phyloP scores from a whole-genome alignment of 2,113 vertebrate genomes.

The Danionella cerebrum region DNA sequence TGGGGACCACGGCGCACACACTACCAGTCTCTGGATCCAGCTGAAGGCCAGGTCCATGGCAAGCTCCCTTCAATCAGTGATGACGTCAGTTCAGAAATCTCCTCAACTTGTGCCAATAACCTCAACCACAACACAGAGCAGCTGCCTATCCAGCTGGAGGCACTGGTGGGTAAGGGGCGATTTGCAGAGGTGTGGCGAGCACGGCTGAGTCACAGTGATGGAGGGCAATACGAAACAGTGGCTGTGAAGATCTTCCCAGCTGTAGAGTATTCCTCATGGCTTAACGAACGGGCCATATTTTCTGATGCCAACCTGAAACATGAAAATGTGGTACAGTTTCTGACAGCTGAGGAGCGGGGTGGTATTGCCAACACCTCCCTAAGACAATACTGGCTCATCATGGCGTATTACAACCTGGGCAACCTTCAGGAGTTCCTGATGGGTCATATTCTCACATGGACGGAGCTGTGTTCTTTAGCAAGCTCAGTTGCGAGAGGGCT shows the following conservation, averaged over 20 bases:
- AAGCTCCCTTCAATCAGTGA: conserved; percentile 48
- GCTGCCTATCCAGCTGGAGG: conserved; percentile 77
- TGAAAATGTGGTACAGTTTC: conserved; percentile 74
- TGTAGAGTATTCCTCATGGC: conserved; percentile 77
- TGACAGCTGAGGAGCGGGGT: conserved; percentile 69
- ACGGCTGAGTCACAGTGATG: conserved; percentile 62
- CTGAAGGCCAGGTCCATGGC: conserved; percentile 42
- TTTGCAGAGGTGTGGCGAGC: conserved; percentile 81
- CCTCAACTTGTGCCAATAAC: conserved; percentile 45
- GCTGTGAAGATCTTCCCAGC: conserved; percentile 83
- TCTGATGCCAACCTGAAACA: conserved; percentile 73
- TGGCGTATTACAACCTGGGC: conserved; percentile 77
- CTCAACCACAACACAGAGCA: conserved; percentile 55
- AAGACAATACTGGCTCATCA: conserved; percentile 81
- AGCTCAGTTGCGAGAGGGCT: conserved; percentile 72
- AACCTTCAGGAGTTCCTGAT: conserved; percentile 82
- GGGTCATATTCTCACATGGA: conserved; percentile 72
- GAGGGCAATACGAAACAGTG: conserved; percentile 66
- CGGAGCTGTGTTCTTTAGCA: conserved; percentile 70
- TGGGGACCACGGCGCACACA: conserved; percentile 62
- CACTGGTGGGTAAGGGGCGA: conserved; percentile 77
- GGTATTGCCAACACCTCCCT: conserved; percentile 41
- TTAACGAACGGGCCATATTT: conserved; percentile 76
- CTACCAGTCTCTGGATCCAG: conserved; percentile 50
- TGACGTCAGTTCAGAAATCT: conserved; percentile 32